These are phyloP conservation scores for Eilema griseolum DNA, from an alignment of 2,888 invertebrate species.

Conservation along the genomic window DNA sequence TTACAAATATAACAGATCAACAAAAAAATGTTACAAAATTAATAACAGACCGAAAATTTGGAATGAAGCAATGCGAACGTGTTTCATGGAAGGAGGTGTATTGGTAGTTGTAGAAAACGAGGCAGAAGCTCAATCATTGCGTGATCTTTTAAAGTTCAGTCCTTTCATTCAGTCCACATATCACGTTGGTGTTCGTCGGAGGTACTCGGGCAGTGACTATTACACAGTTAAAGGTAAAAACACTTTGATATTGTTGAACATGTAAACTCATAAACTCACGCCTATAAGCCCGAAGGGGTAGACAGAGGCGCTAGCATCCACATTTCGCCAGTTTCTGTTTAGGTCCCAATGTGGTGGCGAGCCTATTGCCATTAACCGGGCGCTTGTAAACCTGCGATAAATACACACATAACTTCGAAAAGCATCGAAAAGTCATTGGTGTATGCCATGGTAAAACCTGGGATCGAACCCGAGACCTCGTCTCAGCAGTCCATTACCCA, in stretches of 20 bases:
- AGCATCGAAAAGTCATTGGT: no score
- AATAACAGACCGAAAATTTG: constrained; percentile 45
- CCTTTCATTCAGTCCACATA: constrained; percentile 21
- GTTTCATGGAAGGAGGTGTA: constrained; percentile 53
- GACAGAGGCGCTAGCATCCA: no score
- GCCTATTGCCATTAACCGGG: no score
- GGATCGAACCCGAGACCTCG: no score
- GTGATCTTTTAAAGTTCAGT: background rate
- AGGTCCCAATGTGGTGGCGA: no score
- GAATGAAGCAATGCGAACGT: constrained; percentile 54
- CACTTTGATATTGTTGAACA: background rate
- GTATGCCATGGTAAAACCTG: no score
- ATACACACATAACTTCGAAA: no score
- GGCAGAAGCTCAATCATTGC: constrained; percentile 18
- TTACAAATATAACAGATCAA: constrained; percentile 40
- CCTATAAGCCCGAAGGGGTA: no score
- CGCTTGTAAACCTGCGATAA: no score
- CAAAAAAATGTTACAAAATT: constrained; percentile 55
- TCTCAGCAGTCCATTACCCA: no score
- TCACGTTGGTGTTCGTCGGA: constrained; percentile 48
- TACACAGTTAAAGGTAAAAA: constrained; percentile 58
- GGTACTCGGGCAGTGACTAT: constrained; percentile 36
- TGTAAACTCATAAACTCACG: no score
- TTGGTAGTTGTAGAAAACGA: constrained; percentile 39
- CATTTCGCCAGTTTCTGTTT: no score